Conservation (phyloP, 2,888 invertebrate species). For the Pediacus dermestoides region DNA sequence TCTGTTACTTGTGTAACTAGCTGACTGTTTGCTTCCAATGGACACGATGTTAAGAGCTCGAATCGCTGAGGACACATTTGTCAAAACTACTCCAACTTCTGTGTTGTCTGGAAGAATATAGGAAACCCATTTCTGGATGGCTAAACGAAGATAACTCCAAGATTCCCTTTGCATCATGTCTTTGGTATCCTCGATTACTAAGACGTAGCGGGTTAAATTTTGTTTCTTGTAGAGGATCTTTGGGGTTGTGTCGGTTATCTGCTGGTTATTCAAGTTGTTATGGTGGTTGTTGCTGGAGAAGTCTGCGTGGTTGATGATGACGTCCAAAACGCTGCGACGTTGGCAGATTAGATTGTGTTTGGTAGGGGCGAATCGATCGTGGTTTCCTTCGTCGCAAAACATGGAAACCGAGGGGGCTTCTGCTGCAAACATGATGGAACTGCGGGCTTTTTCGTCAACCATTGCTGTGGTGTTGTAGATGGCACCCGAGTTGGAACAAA, state of each 20-base stretch:
- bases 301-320: conserved; percentile 56
- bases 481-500: conserved; percentile 21
- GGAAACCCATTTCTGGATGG: conserved; percentile 58
- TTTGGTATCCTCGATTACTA: conserved; percentile 58
- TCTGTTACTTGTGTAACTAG: too few relatives aligned
- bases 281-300: conserved; percentile 43
- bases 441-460: conserved; percentile 51
- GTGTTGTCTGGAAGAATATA: conserved; percentile 54
- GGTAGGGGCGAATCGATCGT: conserved; percentile 61
- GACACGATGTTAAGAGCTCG: conserved; percentile 44
- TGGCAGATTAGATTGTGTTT: conserved; percentile 64
- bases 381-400: conserved; percentile 61
- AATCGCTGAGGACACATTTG: conserved; percentile 47
- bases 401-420: conserved; percentile 54
- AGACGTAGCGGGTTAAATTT: conserved; percentile 54
- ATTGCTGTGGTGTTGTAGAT: conserved; percentile 46
- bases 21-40: conserved; percentile 36
- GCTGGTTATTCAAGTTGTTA: conserved; percentile 35
- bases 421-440: conserved; percentile 55
- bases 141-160: conserved; percentile 57
- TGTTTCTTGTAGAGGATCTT: conserved; percentile 54
- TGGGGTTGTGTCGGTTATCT: conserved; percentile 51
- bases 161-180: conserved; percentile 58
- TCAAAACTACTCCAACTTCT: conserved; percentile 54
- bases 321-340: conserved; percentile 57